Evolutionary conservation across 1,140 invertebrate genomes (phyloP), one percentile per base, ranked within the genome.

Genomic region (Anthonomus grandis): DNA sequence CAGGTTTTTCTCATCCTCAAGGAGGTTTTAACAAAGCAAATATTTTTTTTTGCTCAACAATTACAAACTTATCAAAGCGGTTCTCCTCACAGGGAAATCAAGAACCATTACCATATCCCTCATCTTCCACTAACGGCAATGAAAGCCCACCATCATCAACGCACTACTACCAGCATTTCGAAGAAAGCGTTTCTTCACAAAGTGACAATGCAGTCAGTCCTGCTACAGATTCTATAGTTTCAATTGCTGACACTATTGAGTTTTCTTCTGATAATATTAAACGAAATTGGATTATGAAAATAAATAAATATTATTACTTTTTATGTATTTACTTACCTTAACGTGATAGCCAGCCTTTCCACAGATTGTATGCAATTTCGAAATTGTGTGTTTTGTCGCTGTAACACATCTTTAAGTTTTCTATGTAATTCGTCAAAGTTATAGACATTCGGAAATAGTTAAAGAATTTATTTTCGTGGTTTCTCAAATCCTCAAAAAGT

Each of bases 371-470:
- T 45, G 24, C 42, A 24, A 21, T 19, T 45, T 45, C 42, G 19
- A n/a, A 45, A 19, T 21, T 45, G 42, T 22, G 21, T 45, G 21
- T 19, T 45, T 22, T 45, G 42, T n/a, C 42, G 21, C 24, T 45
- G 15, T 21, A 45, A 22, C 19, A 45, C 21, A 45, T 21, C 22
- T 21, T 45, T 45, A 18, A 19, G 42, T 45, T 22, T 45, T n/a
- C 13, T 22, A 13, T 45, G 42, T 22, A 45, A 45, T 31, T 31
- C n/a, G 6, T 31, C 27, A n/a, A 31, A 31, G n/a, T 8, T n/a
- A 31, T 8, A 31, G 27, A 31, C 27, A 31, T 31, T 6, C 27
- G 27, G 27, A 8, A 31, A 31, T 31, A 31, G n/a, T 31, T 31
- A 31, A 31, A 31, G 27, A 6, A 31, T 31, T 31, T 31, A 6